A percentile compares a stretch with the other conserved stretches of the same genome.
Evolutionary conservation across 1,140 invertebrate species (phyloP).

Genomic region (Drosophila santomea): DNA sequence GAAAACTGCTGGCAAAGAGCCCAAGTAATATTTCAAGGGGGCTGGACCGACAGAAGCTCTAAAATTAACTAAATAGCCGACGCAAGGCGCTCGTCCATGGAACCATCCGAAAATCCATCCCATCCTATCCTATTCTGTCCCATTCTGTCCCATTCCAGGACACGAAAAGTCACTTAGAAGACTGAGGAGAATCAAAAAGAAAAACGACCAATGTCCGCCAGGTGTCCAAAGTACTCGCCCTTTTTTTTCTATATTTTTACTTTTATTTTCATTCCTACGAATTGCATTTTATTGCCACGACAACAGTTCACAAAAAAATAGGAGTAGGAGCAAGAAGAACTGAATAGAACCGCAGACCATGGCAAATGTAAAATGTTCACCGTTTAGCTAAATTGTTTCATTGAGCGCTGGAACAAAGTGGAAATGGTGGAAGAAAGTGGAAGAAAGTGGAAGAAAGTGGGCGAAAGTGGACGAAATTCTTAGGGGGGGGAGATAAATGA

Average conservation of each 20-base stretch:
- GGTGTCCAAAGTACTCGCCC: constrained; percentile 30
- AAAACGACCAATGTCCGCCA: constrained; percentile 23
- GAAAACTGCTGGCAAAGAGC: constrained; percentile 56
- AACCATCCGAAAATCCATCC: background rate
- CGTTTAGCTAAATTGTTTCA: constrained; percentile 59
- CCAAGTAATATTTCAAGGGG: constrained; percentile 71
- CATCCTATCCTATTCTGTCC: too few relatives aligned
- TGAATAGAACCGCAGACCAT: constrained; percentile 31
- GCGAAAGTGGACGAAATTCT: background rate
- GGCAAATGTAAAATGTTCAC: constrained; percentile 38
- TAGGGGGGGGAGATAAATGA: constrained; percentile 21
- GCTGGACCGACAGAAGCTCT: constrained; percentile 41
- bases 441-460: too few relatives aligned
- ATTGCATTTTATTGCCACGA: constrained; percentile 61
- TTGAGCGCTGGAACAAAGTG: constrained; percentile 40
- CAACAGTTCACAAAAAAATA: constrained; percentile 8
- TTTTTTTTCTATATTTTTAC: background rate
- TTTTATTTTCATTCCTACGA: constrained; percentile 41
- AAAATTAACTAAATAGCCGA: constrained; percentile 77
- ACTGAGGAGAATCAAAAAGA: background rate
- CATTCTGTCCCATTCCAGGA: background rate
- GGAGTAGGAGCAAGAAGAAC: background rate
- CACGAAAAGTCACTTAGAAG: constrained; percentile 69
- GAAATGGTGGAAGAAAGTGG: background rate
- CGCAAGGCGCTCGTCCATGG: background rate